Evolutionary conservation across 2,113 vertebrate genomes (phyloP).

Genomic region (Peromyscus leucopus): DNA sequence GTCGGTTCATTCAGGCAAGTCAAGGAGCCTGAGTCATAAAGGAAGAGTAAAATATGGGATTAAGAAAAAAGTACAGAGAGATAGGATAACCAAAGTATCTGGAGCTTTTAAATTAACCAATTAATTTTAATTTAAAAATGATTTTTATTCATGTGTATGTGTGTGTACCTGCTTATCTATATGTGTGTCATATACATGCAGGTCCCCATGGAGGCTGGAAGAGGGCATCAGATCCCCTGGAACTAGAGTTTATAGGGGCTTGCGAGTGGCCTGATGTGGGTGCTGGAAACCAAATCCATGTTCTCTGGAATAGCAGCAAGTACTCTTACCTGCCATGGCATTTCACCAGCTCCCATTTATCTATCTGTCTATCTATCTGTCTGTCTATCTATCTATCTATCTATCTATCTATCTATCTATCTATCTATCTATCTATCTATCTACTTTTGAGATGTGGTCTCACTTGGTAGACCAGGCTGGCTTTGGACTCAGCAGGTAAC

Average conservation of each 20-base stretch:
- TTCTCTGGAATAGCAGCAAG: background rate
- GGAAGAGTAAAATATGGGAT: background rate
- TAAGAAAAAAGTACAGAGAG: background rate
- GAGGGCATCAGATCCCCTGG: background rate
- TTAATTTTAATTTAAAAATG: background rate
- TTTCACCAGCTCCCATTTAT: background rate
- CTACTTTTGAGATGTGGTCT: background rate
- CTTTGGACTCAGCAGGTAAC: background rate
- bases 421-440: background rate
- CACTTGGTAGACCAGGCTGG: background rate
- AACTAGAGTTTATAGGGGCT: background rate
- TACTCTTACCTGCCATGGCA: background rate
- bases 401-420: background rate
- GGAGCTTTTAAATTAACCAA: background rate
- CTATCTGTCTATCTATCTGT: background rate
- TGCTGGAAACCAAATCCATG: background rate
- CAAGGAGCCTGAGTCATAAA: background rate
- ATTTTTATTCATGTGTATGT: background rate
- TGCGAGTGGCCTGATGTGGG: background rate
- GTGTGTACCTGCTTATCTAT: background rate
- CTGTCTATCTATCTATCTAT: background rate
- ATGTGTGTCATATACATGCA: background rate
- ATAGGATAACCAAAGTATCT: background rate
- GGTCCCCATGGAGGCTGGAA: background rate
- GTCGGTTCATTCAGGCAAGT: background rate